Evolutionary conservation across 2,888 invertebrate species (phyloP).

Genomic region (Drosophila prolongata): DNA sequence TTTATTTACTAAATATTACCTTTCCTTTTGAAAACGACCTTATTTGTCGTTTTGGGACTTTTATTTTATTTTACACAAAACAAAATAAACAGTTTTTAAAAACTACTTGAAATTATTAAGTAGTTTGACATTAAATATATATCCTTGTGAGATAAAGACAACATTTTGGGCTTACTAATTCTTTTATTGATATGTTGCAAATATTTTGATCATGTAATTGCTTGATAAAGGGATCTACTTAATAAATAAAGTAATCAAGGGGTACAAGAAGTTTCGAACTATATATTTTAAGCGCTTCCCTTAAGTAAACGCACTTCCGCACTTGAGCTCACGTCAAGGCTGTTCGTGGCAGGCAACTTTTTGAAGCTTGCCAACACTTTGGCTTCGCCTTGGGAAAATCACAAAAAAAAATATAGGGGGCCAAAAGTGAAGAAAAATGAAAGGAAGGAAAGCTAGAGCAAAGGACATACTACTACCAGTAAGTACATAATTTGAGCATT

Average conservation of each 20-base stretch:
- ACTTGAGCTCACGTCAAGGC: conserved; percentile 37
- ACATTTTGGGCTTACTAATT: too few species aligned
- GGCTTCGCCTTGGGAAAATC: conserved; percentile 3
- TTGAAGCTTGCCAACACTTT: conserved; percentile 29
- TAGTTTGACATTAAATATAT: too few species aligned
- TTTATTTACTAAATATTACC: neutral
- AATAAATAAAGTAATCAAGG: neutral
- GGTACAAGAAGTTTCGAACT: neutral
- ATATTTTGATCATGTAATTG: too few species aligned
- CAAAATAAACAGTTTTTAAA: too few species aligned
- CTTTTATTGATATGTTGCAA: too few species aligned
- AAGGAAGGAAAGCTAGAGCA: conserved; percentile 11
- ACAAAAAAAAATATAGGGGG: conserved; percentile 11
- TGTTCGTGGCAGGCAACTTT: conserved; percentile 42
- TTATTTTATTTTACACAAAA: too few species aligned
- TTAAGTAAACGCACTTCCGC: conserved; percentile 24
- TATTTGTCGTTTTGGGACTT: neutral
- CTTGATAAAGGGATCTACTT: too few species aligned
- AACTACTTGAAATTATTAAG: too few species aligned
- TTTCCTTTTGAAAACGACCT: neutral
- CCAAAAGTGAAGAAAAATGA: conserved; percentile 9
- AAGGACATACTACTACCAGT: conserved; percentile 34
- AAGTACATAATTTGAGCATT: conserved; percentile 54
- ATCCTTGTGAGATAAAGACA: too few species aligned
- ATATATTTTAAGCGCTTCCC: neutral